Evolutionary conservation across 2,797 vertebrate genomes (phyloP).

Genomic region (Mormyrus proboscirostris): DNA sequence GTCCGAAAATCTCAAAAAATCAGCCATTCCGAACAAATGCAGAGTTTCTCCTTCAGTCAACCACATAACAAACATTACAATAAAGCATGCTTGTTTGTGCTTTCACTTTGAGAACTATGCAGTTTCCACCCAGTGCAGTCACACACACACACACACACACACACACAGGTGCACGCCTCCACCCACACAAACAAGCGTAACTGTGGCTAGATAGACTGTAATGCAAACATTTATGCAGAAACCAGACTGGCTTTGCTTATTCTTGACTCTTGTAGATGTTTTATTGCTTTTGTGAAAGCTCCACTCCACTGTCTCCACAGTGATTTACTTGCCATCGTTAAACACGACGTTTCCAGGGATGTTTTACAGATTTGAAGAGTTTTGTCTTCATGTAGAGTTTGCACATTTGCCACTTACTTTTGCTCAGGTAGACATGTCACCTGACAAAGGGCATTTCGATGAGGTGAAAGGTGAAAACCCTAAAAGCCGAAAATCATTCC

Average conservation of each 20-base stretch:
- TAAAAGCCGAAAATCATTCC: not conserved
- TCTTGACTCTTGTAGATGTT: not conserved
- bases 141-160: not conserved
- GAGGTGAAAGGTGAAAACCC: not conserved
- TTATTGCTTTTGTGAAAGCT: not conserved
- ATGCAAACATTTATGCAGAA: not conserved
- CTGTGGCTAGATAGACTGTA: conserved; percentile 3
- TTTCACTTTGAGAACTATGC: conserved; percentile 4
- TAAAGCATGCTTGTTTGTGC: not conserved
- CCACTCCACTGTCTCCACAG: not conserved
- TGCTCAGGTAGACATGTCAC: not conserved
- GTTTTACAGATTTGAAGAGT: not conserved
- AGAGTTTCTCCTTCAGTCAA: not conserved
- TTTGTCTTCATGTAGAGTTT: not conserved
- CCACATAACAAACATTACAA: not conserved
- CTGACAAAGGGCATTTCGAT: not conserved
- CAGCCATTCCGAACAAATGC: not conserved
- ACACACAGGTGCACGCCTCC: not conserved
- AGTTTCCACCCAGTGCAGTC: not conserved
- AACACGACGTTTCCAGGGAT: not conserved
- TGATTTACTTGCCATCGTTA: not conserved
- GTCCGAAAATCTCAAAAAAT: not conserved
- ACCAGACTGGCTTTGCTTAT: not conserved
- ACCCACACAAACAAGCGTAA: not conserved
- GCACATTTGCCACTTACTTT: not conserved